phyloP scores from a whole-genome alignment of 2,888 invertebrate species.

The Bombyx huttoni region DNA sequence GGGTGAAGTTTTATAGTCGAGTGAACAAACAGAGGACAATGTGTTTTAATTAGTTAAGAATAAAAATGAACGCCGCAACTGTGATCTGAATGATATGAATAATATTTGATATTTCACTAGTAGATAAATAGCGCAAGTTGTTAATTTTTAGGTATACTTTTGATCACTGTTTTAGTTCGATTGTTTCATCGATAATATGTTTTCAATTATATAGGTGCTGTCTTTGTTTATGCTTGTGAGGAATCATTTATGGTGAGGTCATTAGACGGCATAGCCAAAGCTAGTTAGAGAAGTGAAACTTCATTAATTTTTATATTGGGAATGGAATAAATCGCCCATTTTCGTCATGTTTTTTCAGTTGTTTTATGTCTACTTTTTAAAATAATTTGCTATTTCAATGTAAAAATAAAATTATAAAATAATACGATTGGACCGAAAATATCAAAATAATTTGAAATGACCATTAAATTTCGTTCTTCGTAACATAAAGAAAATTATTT shows the following conservation, averaged over 20 bases:
- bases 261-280: conserved; percentile 68
- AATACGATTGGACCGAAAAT: conserved; percentile 14
- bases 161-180: conserved; percentile 26
- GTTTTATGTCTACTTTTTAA: conserved; percentile 1
- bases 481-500: background rate
- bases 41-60: conserved; percentile 70
- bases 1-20: conserved; percentile 42
- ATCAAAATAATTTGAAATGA: background rate
- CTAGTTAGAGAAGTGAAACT: conserved; percentile 61
- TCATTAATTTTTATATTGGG: conserved; percentile 32
- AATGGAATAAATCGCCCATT: conserved; percentile 11
- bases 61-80: conserved; percentile 73
- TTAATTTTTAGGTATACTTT: conserved; percentile 43
- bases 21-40: conserved; percentile 66
- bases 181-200: conserved; percentile 27
- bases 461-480: background rate
- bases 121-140: conserved; percentile 65
- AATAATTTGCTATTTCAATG: background rate
- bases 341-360: conserved; percentile 4
- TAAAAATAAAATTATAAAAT: background rate
- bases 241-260: conserved; percentile 36
- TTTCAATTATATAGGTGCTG: conserved; percentile 49
- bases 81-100: conserved; percentile 74
- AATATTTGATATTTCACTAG: conserved; percentile 73
- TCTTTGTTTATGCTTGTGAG: conserved; percentile 46